These are phyloP conservation scores for Mesoligia furuncula DNA, from an alignment of 2,888 invertebrate genomes.

Conservation along the genomic window DNA sequence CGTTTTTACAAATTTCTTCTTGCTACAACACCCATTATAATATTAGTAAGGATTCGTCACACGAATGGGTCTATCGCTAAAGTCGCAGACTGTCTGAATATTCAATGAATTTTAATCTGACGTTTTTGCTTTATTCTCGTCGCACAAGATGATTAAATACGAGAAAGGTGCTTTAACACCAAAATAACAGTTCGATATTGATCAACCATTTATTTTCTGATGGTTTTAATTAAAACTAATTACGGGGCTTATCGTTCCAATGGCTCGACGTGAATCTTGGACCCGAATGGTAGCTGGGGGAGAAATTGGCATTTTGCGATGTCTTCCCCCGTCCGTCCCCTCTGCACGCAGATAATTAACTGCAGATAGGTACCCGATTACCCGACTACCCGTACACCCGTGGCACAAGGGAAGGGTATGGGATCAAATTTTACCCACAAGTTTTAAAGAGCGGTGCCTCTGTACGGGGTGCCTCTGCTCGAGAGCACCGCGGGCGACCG, in stretches of 20 bases:
- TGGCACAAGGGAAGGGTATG: conserved; percentile 77
- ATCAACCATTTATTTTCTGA: conserved; percentile 76
- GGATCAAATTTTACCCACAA: conserved; percentile 87
- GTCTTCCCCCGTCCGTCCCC: conserved; percentile 82
- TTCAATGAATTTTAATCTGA: conserved; percentile 55
- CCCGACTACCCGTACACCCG: conserved; percentile 76
- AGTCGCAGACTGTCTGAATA: conserved; percentile 53
- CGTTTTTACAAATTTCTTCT: conserved; percentile 27
- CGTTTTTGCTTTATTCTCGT: conserved; percentile 38
- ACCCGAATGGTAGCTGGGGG: conserved; percentile 76
- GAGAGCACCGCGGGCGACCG: conserved; percentile 73
- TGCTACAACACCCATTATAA: conserved; percentile 21
- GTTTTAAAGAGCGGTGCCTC: conserved; percentile 84
- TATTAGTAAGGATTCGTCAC: conserved; percentile 23
- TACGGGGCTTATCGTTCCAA: conserved; percentile 82
- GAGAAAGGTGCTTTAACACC: conserved; percentile 62
- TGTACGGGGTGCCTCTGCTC: conserved; percentile 67
- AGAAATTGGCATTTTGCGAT: conserved; percentile 83
- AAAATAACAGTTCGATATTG: conserved; percentile 70
- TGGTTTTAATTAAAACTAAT: conserved; percentile 89
- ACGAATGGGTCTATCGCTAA: conserved; percentile 56
- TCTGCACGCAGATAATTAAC: conserved; percentile 87
- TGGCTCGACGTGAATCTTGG: conserved; percentile 80
- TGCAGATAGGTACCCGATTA: conserved; percentile 85
- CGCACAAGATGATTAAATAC: conserved; percentile 55